Evolutionary conservation across 2,113 vertebrate species (phyloP), one percentile per base, ranked within the genome.

Genomic region (cattle (Bos taurus)): DNA sequence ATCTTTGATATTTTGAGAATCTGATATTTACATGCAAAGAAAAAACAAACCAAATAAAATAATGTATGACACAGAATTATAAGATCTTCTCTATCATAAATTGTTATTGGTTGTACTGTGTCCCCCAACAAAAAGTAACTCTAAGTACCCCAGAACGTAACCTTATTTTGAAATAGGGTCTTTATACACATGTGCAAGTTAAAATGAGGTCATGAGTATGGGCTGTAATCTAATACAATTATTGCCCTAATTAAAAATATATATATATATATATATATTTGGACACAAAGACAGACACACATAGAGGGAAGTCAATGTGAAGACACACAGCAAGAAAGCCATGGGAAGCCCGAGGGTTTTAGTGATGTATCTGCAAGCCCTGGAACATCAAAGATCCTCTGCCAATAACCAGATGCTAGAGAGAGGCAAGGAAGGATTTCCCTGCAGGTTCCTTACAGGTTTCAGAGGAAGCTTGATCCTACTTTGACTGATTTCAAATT

Each of bases 1-100:
- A 48, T 57, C 21, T 82, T 87, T 59, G 30, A 90, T 6, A 94
- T 52, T 67, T 52, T 89, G 25, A 81, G 64, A 60, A 88, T 94
- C 92, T 86, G 28, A 30, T 77, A 95, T 64, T 77, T 87, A 56
- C 5, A 11, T 60, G 6, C 23, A 80, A 7, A 74, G 28, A 57
- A 52, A 71, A 59, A 59, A 52, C 7, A 46, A 88, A 46, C 6
- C 16, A 96, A 95, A 92, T 28, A 80, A 89, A 87, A 95, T 64
- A 95, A 56, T 17, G 40, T n/a, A 43, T 81, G 36, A 54, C 15
- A 40, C 7, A 48, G 28, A 88, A n/a, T 23, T 88, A 77, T 1
- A 85, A 93, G 36, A 5, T 14, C 12, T 92, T 50, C 7, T 67
- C 7, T 59, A n/a, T 23, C 26, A 28, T 30, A 19, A 59, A 13